phyloP scores from a whole-genome alignment of 2,888 invertebrate genomes.

The Dolichopus griseipennis region DNA sequence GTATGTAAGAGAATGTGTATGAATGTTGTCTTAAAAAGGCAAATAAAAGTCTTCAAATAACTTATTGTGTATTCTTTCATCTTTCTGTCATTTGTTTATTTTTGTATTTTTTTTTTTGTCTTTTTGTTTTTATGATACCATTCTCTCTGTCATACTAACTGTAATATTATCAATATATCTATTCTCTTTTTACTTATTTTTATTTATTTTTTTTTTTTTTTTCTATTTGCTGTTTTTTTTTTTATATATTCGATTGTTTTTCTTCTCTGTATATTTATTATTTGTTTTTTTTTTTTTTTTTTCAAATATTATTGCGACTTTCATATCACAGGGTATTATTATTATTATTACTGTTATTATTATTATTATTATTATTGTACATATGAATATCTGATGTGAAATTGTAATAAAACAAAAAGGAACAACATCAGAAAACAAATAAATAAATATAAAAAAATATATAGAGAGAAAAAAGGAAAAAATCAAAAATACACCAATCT shows the following conservation, averaged over 20 bases:
- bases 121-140: not conserved
- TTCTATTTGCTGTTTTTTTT: not conserved
- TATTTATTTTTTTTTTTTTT: not conserved
- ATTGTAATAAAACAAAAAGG: not conserved
- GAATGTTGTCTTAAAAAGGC: not conserved
- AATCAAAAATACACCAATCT: not conserved
- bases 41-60: not conserved
- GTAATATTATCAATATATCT: not conserved
- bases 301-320: constrained; percentile 1
- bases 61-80: not conserved
- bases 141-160: not conserved
- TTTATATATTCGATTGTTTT: too few species aligned
- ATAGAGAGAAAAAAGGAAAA: not conserved
- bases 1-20: too few species aligned
- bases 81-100: not conserved
- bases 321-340: not conserved
- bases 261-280: too few species aligned
- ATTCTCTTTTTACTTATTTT: not conserved
- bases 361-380: not conserved
- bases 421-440: too few species aligned
- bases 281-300: not conserved
- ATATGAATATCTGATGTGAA: not conserved
- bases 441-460: too few species aligned
- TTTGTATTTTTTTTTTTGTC: too few species aligned
- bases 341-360: not conserved